Conservation (phyloP, 2,113 vertebrate genomes). For the Cryptotis parvus region DNA sequence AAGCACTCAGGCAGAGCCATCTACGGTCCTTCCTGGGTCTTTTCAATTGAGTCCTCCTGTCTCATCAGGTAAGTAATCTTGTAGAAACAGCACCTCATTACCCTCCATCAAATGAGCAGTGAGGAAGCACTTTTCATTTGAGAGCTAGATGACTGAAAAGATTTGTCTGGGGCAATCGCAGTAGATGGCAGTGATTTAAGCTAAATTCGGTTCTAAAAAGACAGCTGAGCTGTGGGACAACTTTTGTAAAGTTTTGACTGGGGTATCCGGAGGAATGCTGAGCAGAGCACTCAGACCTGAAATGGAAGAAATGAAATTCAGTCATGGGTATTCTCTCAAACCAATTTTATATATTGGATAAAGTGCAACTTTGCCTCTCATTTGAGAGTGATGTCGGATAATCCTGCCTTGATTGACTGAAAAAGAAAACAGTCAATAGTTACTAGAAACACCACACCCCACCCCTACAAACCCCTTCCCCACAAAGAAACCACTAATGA, state of each 20-base stretch:
- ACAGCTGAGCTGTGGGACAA: constrained; percentile 49
- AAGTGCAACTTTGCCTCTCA: constrained; percentile 61
- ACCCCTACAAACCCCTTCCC: neutral
- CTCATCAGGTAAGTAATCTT: constrained; percentile 67
- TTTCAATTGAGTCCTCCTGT: constrained; percentile 60
- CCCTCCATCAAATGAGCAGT: constrained; percentile 64
- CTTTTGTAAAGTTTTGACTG: constrained; percentile 49
- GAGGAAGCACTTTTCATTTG: constrained; percentile 72
- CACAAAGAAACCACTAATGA: constrained; percentile 62
- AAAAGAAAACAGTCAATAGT: constrained; percentile 26
- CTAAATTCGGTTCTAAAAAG: constrained; percentile 67
- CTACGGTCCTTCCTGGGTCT: constrained; percentile 35
- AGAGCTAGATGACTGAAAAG: constrained; percentile 73
- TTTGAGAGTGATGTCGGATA: constrained; percentile 41
- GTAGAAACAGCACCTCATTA: constrained; percentile 73
- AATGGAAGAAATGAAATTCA: constrained; percentile 59
- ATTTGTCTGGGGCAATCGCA: constrained; percentile 45
- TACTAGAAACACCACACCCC: neutral
- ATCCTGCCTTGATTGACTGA: neutral
- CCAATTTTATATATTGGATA: constrained; percentile 54
- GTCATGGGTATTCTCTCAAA: constrained; percentile 35
- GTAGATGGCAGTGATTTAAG: constrained; percentile 71
- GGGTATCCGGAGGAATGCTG: constrained; percentile 68
- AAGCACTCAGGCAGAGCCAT: constrained; percentile 43
- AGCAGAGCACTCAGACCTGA: constrained; percentile 12